Percentiles rank a stretch among this genome's conserved stretches.
Conservation (phyloP, 2,797 vertebrate species). For the Aphelocoma californica region DNA sequence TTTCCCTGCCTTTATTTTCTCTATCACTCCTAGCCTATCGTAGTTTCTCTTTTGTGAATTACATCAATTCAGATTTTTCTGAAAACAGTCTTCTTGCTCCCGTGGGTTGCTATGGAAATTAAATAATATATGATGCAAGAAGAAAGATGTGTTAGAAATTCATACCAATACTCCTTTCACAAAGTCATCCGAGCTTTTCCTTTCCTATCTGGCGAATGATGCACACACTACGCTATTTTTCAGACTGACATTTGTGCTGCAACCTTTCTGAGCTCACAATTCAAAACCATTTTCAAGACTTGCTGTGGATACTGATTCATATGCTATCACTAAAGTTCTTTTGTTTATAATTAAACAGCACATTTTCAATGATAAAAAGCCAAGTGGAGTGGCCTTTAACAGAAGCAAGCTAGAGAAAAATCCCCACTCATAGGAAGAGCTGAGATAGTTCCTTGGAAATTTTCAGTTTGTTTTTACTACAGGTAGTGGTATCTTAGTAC, state of each 20-base stretch:
- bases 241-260: background rate
- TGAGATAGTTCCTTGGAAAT: background rate
- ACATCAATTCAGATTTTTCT: background rate
- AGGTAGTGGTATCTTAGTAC: background rate
- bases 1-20: background rate
- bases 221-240: background rate
- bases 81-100: background rate
- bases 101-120: constrained; percentile 24
- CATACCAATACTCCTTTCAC: background rate
- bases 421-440: background rate
- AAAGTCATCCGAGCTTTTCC: background rate
- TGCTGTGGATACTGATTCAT: background rate
- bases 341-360: background rate
- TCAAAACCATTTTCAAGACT: background rate
- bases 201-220: background rate
- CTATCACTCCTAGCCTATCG: background rate
- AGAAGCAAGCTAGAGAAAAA: background rate
- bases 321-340: background rate
- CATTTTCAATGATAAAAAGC: background rate
- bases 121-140: constrained; percentile 14
- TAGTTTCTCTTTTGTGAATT: background rate
- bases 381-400: background rate
- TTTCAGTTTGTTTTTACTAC: background rate
- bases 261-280: background rate
- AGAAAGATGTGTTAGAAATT: background rate